Base-by-base conservation (phyloP, 2,888 invertebrate species). In the Aspidiotus rigidus region DNA sequence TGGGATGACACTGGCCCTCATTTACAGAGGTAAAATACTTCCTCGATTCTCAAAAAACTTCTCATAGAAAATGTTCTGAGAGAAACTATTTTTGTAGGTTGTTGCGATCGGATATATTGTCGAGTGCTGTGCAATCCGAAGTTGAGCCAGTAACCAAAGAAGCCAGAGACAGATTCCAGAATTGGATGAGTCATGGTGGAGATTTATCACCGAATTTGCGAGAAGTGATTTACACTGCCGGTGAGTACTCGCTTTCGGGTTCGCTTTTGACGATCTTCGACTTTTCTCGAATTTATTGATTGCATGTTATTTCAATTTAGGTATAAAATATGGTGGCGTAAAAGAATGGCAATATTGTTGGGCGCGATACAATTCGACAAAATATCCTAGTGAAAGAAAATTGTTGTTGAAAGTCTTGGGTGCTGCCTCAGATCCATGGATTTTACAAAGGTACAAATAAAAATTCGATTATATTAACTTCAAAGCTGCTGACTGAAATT, bases 271-370 rank as follows among this genome's bases (percentile, higher is more conserved):
- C 55, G 3, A 11, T 10, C n/a, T 11, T 2, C 8, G 17, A 17
- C 7, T 9, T 11, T 3, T 2, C 6, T n/a, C 28, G 8, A 17
- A 3, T n/a, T n/a, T 55, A 3, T 17, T 13, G 2, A 13, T 55
- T n/a, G 6, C 49, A n/a, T 49, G 49, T 44, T 44, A 13, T 28
- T 49, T 49, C n/a, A n/a, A 82, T 15, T 80, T 82, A 73, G 88
- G 88, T 13, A 85, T 92, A 9, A 85, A 87, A 62, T 82, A 84
- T 70, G 88, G 86, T 13, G 87, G 87, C 0, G 81, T 82, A 72
- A 77, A 77, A 0, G 92, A 90, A 73, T 93, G 92, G 93, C 82
- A 83, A 54, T 84, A 86, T 74, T 87, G 87, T 74, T 91, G 90
- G 87, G 79, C 83, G 1, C 83, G 85, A 28, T 87, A 90, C 75